A percentile compares a stretch with the other conserved stretches of the same genome.
phyloP scores from a whole-genome alignment of 2,888 invertebrate species.

The Monopis laevigella region DNA sequence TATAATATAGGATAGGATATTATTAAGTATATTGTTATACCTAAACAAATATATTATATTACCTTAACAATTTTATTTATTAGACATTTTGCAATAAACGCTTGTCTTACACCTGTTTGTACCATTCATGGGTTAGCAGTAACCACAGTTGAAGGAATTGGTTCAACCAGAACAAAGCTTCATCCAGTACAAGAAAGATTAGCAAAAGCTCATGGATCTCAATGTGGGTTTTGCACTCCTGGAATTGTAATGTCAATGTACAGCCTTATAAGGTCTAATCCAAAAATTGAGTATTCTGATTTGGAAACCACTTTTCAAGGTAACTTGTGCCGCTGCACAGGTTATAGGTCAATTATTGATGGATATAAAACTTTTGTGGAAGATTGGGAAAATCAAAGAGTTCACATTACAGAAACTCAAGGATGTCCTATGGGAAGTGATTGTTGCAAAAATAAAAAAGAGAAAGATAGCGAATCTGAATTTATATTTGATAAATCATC shows the following conservation, averaged over 20 bases:
- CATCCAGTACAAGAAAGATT: constrained; percentile 91
- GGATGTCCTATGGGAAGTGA: constrained; percentile 71
- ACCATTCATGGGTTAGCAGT: constrained; percentile 88
- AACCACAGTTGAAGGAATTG: constrained; percentile 94
- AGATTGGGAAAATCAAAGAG: constrained; percentile 70
- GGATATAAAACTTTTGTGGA: constrained; percentile 87
- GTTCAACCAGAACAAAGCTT: constrained; percentile 77
- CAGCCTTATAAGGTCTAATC: constrained; percentile 77
- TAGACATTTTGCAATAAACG: constrained; percentile 86
- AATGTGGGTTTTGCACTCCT: constrained; percentile 95
- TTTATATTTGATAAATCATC: constrained; percentile 66
- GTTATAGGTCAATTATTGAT: constrained; percentile 92
- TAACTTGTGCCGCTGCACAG: constrained; percentile 90
- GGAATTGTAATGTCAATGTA: constrained; percentile 99
- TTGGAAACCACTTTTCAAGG: constrained; percentile 86
- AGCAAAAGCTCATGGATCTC: constrained; percentile 91
- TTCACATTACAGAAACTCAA: constrained; percentile 18
- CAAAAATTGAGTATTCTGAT: constrained; percentile 77
- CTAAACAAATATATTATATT: background rate
- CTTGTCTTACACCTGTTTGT: constrained; percentile 89
- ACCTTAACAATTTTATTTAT: constrained; percentile 45
- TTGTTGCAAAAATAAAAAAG: constrained; percentile 66
- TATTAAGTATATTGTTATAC: constrained; percentile 18
- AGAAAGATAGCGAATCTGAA: constrained; percentile 22
- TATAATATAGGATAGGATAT: too few species aligned